Conservation (phyloP, 1,140 invertebrate genomes). For the Holotrichia oblita region DNA sequence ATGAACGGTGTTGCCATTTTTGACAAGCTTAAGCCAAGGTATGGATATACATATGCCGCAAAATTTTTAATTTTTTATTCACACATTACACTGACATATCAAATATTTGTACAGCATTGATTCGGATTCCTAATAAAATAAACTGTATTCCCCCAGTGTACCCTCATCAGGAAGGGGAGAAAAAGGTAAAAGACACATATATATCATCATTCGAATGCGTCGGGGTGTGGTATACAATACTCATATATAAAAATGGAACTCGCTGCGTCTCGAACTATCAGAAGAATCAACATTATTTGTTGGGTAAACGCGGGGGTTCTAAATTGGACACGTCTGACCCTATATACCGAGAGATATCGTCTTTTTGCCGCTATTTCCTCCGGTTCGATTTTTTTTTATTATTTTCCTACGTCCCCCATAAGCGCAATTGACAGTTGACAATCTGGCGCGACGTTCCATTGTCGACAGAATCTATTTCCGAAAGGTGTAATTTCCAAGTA, state of each 20-base stretch:
- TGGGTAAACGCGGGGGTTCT: conserved; percentile 25
- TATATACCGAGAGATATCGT: conserved; percentile 2
- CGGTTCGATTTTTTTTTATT: no score
- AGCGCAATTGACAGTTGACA: conserved; percentile 26
- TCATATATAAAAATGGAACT: background rate
- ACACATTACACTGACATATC: conserved; percentile 21
- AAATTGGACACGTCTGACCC: conserved; percentile 34
- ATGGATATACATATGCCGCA: no score
- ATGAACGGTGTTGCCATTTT: no score
- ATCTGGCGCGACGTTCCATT: conserved; percentile 27
- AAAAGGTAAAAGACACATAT: conserved; percentile 1
- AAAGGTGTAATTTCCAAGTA: background rate
- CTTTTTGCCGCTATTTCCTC: background rate
- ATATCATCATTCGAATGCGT: background rate
- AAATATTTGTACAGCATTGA: conserved; percentile 24
- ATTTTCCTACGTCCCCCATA: background rate
- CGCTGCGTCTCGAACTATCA: conserved; percentile 7
- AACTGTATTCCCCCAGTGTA: background rate
- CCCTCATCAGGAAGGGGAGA: background rate
- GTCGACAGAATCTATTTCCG: conserved; percentile 20
- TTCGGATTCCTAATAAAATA: conserved; percentile 22
- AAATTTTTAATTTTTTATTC: background rate
- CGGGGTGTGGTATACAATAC: background rate
- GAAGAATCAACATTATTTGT: conserved; percentile 34
- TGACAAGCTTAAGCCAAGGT: no score